A percentile compares a stretch with the other conserved stretches of the same genome.
phyloP scores from a whole-genome alignment of 2,113 vertebrate genomes.

The Myocastor coypus region DNA sequence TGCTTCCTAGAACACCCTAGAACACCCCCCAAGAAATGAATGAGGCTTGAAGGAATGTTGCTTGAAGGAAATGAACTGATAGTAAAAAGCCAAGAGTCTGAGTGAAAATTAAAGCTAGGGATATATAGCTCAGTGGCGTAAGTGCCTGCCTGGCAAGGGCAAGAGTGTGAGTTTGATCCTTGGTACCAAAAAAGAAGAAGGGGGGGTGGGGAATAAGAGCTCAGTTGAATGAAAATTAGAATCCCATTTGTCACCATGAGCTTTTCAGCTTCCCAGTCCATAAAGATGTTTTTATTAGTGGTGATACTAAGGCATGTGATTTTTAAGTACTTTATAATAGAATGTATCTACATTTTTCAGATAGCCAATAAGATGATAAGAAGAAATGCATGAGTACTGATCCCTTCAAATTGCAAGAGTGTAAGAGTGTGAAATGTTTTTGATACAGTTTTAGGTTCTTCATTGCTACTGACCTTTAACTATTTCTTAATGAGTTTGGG shows the following conservation, averaged over 20 bases:
- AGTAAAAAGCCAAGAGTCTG: slow-evolving; percentile 40
- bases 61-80: slow-evolving; percentile 47
- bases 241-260: not conserved
- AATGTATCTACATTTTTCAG: not conserved
- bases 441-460: not conserved
- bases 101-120: not conserved
- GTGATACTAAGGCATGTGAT: not conserved
- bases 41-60: no score
- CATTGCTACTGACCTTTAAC: not conserved
- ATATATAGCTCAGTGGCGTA: no score
- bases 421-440: not conserved
- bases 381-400: not conserved
- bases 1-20: not conserved
- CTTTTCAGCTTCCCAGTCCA: slow-evolving; percentile 10
- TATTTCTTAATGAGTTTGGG: slow-evolving; percentile 8
- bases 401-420: slow-evolving; percentile 11
- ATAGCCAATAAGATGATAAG: not conserved
- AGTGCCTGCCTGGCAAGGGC: no score
- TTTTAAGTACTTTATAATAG: slow-evolving; percentile 55
- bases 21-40: not conserved
- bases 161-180: no score
- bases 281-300: slow-evolving; percentile 24
- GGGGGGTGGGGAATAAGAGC: no score
- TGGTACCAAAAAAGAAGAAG: no score
- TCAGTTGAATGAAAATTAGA: slow-evolving; percentile 13